These are phyloP conservation scores for Nyctereutes procyonoides DNA, from an alignment of 2,113 vertebrate species.

Conservation along the genomic window DNA sequence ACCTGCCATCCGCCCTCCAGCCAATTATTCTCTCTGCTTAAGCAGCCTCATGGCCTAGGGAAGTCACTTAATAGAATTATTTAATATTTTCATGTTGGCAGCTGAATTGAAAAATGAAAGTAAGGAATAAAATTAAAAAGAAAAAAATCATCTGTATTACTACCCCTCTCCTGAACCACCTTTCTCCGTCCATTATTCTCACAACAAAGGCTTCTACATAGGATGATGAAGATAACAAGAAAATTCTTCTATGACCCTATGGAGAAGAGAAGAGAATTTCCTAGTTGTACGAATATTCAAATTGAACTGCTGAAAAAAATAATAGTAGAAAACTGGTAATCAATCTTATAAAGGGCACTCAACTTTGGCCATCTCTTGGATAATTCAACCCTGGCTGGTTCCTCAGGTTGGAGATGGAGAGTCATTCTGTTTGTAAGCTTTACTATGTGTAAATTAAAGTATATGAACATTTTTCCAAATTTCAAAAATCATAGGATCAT, in stretches of 20 bases:
- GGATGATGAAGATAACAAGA: background rate
- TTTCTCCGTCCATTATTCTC: background rate
- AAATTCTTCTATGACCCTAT: background rate
- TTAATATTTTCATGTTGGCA: conserved; percentile 16
- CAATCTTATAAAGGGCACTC: background rate
- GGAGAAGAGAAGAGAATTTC: background rate
- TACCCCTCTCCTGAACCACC: accelerated
- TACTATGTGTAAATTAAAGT: background rate
- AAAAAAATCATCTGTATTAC: background rate
- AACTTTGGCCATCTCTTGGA: background rate
- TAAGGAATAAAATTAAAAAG: conserved; percentile 20
- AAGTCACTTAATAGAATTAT: background rate
- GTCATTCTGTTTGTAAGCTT: background rate
- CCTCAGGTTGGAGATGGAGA: background rate
- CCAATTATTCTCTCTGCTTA: background rate
- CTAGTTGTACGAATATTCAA: background rate
- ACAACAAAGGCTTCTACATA: background rate
- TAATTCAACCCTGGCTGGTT: background rate
- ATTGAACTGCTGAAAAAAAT: background rate
- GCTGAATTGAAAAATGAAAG: background rate
- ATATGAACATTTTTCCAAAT: background rate
- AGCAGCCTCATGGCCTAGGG: background rate
- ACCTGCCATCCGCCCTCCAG: background rate
- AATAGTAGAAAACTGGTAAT: background rate
- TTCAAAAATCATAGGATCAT: background rate